These are phyloP conservation scores for Pocillopora damicornis DNA, from an alignment of 64 coral and sea anemone genomes.

Conservation along the genomic window DNA sequence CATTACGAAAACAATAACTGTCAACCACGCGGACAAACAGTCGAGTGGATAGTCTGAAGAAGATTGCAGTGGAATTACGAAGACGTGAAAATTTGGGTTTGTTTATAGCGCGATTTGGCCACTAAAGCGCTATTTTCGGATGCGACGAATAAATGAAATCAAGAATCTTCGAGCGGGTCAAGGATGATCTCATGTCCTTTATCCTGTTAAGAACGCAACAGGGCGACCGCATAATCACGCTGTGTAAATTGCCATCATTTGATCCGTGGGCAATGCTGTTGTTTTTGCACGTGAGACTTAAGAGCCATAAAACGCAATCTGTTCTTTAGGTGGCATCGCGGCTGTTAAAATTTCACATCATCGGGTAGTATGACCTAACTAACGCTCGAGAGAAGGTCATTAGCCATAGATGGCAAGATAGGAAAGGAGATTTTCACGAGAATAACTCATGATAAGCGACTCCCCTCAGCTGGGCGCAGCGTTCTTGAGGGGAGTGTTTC, in stretches of 20 bases:
- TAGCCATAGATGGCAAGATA: conserved; percentile 47
- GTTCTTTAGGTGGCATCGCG: conserved; percentile 21
- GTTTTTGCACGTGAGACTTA: conserved; percentile 42
- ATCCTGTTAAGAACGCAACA: conserved; percentile 24
- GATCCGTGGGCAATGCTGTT: conserved; percentile 21
- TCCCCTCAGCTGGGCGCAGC: neutral
- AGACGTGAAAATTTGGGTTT: neutral
- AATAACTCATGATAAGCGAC: neutral
- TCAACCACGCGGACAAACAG: conserved; percentile 18
- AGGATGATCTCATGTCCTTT: neutral
- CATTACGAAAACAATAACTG: conserved; percentile 56
- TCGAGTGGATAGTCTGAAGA: conserved; percentile 24
- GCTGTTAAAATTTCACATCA: conserved; percentile 49
- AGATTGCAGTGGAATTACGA: conserved; percentile 15
- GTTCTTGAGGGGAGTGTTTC: conserved; percentile 11
- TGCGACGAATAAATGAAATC: neutral
- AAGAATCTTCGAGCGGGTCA: neutral
- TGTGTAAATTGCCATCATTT: conserved; percentile 39
- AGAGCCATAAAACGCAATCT: conserved; percentile 38
- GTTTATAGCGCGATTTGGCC: neutral
- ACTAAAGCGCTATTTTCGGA: neutral
- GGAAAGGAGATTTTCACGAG: neutral
- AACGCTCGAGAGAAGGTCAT: conserved; percentile 43
- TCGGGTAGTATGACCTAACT: conserved; percentile 37
- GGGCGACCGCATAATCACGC: conserved; percentile 10